Evolutionary conservation across 2,113 vertebrate genomes (phyloP).

Genomic region (Campylomormyrus tamandua): DNA sequence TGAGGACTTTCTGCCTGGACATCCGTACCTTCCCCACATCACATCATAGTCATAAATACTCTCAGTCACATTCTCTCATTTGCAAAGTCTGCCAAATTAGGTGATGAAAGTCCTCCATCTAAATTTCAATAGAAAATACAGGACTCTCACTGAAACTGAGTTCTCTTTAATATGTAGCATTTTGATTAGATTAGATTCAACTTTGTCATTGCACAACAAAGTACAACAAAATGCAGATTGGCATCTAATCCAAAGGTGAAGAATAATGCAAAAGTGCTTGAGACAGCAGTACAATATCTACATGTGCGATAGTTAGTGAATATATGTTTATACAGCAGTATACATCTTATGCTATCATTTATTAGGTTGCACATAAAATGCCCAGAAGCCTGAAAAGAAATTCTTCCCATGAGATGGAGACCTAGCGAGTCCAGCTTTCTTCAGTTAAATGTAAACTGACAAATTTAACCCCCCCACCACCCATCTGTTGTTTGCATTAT

Average conservation of each 20-base stretch:
- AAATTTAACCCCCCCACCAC: not conserved
- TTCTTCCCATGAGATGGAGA: not conserved
- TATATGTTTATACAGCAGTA: not conserved
- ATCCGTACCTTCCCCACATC: not conserved
- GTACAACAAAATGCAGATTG: not conserved
- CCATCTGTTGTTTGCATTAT: not conserved
- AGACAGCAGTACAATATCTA: not conserved
- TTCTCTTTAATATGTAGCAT: not conserved
- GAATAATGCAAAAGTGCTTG: not conserved
- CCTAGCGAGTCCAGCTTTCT: not conserved
- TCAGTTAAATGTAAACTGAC: not conserved
- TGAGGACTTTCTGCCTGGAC: not conserved
- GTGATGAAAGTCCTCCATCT: not conserved
- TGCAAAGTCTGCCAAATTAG: not conserved
- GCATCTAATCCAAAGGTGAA: not conserved
- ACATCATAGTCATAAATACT: not conserved
- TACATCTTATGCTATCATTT: not conserved
- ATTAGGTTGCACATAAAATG: not conserved
- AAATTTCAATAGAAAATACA: not conserved
- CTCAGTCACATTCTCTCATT: not conserved
- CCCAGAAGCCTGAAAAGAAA: not conserved
- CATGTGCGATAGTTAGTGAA: not conserved
- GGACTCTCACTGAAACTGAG: not conserved
- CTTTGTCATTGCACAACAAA: not conserved
- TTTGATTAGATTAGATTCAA: not conserved